Evolutionary conservation across 2,888 invertebrate species (phyloP), one percentile per base, ranked within the genome.

Genomic region (Coleophora deauratella): DNA sequence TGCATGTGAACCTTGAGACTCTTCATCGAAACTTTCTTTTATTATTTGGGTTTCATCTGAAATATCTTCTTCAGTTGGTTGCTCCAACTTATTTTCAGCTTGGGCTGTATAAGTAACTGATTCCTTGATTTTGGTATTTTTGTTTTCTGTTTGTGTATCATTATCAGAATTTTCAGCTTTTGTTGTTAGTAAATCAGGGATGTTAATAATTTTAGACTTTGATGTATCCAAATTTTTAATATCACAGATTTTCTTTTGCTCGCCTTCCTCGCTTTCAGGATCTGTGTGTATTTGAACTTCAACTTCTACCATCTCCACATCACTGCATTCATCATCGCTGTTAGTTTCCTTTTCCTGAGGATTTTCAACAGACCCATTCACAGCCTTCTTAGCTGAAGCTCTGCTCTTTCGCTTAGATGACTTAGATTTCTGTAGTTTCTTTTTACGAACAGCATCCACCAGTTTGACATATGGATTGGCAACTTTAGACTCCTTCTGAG

Each of bases 401-500:
- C 50, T 61, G 46, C 61, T 72, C 50, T 66, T 77, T 50, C 72
- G 80, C 35, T 61, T 56, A 28, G 55, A 35, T 34, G 54, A 55
- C 35, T 63, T 62, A 6, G 66, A 53, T 50, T 74, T 78, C 40
- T 71, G 74, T 10, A 69, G 54, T 44, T 82, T 85, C 53, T 84
- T 84, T 47, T 86, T 84, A 53, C 67, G 57, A 7, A 76, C 85
- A 7, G 59, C 63, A 50, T 84, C 77, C 3, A 86, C 80, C 41
- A 86, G 53, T 50, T 79, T 81, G 1, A 82, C 78, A 13, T 66
- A 78, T 8, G 86, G 86, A 57, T 86, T 82, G 2, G 69, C 47
- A 13, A 51, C 36, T 47, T 71, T 75, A 1, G 55, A 59, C 9
- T 51, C 53, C 35, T 63, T 62, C 43, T 54, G 47, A 11, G 46